Evolutionary conservation across 2,888 invertebrate species (phyloP).

Genomic region (Amaurobius ferox): DNA sequence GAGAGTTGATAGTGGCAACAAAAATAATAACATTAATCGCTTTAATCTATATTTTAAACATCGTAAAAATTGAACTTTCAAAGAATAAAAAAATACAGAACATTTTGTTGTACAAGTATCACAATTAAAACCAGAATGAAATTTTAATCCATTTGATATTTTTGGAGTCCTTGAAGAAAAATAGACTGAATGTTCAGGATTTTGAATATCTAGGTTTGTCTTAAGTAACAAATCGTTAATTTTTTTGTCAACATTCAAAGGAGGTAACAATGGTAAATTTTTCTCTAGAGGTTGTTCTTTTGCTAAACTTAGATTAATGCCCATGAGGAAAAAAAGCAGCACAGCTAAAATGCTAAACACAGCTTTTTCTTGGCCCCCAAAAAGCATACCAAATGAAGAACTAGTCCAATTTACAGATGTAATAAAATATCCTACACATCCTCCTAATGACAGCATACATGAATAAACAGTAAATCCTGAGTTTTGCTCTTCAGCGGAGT

Average conservation of each 20-base stretch:
- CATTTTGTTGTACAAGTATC: background rate
- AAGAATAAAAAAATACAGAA: background rate
- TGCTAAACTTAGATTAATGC: constrained; percentile 75
- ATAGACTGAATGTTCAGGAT: background rate
- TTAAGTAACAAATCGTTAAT: constrained; percentile 28
- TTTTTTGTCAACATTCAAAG: constrained; percentile 40
- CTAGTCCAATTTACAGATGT: constrained; percentile 75
- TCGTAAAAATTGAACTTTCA: background rate
- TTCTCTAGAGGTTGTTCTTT: constrained; percentile 73
- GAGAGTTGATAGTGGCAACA: background rate
- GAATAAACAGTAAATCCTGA: constrained; percentile 76
- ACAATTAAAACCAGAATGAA: background rate
- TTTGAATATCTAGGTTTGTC: background rate
- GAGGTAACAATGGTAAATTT: background rate
- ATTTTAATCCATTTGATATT: constrained; percentile 19
- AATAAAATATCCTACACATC: constrained; percentile 76
- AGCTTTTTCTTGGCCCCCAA: constrained; percentile 75
- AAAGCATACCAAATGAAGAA: constrained; percentile 53
- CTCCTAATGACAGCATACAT: constrained; percentile 76
- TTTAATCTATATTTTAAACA: background rate
- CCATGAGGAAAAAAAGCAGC: constrained; percentile 74
- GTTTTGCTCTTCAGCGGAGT: constrained; percentile 71
- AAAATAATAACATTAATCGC: background rate
- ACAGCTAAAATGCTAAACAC: constrained; percentile 75
- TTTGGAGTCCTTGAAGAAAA: constrained; percentile 2